Conservation (phyloP, 2,113 vertebrate species). For the Caretta caretta region DNA sequence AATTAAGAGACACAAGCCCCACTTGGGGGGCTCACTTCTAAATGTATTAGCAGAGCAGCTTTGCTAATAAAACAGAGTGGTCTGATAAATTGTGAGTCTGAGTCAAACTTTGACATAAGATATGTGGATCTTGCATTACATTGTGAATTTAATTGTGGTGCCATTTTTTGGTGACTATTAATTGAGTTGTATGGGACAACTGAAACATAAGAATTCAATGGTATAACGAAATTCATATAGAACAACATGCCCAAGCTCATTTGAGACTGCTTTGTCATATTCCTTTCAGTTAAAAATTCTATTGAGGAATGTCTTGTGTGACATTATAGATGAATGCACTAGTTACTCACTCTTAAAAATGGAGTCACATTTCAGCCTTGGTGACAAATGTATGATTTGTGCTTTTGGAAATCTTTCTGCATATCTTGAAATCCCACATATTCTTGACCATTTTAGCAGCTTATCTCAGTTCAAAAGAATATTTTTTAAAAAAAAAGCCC, state of each 20-base stretch:
- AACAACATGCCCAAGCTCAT: constrained; percentile 24
- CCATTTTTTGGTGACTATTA: constrained; percentile 60
- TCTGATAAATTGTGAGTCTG: too few species aligned
- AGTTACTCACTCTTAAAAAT: neutral
- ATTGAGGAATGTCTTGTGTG: neutral
- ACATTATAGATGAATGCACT: neutral
- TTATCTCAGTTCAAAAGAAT: constrained; percentile 49
- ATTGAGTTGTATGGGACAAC: constrained; percentile 9
- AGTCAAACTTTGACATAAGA: neutral
- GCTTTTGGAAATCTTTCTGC: neutral
- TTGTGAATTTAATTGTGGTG: constrained; percentile 52
- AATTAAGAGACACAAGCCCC: too few species aligned
- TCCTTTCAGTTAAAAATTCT: neutral
- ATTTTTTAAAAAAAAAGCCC: neutral
- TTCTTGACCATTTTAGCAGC: constrained; percentile 10
- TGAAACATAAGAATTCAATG: constrained; percentile 35
- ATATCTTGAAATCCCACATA: neutral
- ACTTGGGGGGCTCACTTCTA: too few species aligned
- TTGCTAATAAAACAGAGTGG: too few species aligned
- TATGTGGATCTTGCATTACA: constrained; percentile 38
- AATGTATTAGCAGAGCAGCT: too few species aligned
- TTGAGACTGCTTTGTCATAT: constrained; percentile 32
- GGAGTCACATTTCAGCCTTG: neutral
- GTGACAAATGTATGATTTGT: neutral
- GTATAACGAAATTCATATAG: constrained; percentile 31